Conservation (phyloP, 2,888 invertebrate species). For the Cataglyphis cursor region DNA sequence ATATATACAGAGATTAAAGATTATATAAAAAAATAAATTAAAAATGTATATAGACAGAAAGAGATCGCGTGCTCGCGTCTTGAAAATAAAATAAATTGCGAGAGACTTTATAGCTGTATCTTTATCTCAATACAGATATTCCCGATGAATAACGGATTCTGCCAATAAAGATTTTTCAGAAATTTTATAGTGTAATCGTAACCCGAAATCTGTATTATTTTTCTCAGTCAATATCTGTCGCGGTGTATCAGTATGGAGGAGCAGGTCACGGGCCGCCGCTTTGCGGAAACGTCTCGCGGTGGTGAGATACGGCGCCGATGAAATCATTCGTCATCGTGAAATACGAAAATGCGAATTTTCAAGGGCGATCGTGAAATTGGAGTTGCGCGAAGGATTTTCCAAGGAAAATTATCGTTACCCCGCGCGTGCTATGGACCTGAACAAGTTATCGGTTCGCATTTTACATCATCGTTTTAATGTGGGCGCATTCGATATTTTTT, state of each 20-base stretch:
- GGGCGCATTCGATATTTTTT: not conserved
- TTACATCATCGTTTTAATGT: not conserved
- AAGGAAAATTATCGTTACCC: constrained; percentile 39
- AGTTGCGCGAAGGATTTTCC: constrained; percentile 38
- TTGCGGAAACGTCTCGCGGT: not conserved
- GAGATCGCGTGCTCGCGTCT: not conserved
- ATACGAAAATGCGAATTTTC: constrained; percentile 38
- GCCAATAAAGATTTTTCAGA: not conserved
- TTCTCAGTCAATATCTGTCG: not conserved
- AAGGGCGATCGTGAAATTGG: constrained; percentile 45
- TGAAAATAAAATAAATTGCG: not conserved
- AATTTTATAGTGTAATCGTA: not conserved
- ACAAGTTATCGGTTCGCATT: constrained; percentile 23
- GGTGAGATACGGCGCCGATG: not conserved
- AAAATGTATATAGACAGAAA: not conserved
- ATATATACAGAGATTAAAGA: not conserved
- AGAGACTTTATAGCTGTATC: not conserved
- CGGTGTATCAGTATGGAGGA: not conserved
- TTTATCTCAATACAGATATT: not conserved
- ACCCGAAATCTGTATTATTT: constrained; percentile 7
- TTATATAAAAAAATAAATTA: not conserved
- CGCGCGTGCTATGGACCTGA: constrained; percentile 22
- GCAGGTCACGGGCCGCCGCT: not conserved
- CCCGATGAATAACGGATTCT: not conserved
- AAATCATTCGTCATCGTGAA: constrained; percentile 15